A percentile compares a stretch with the other conserved stretches of the same genome.
Evolutionary conservation across 2,888 invertebrate species (phyloP).

Genomic region (Tillus elongatus): DNA sequence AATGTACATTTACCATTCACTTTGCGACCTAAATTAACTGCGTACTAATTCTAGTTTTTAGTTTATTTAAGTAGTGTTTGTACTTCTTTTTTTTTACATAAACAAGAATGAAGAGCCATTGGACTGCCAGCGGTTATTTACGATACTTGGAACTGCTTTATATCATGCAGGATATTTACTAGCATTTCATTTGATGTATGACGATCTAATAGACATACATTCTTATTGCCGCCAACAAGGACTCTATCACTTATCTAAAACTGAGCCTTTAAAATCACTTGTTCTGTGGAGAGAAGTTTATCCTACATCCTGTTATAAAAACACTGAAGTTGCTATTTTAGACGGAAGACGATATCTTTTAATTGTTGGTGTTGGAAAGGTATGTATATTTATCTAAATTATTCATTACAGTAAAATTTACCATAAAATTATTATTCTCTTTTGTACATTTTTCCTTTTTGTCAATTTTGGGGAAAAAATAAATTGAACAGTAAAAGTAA

Average conservation of each 20-base stretch:
- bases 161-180: constrained; percentile 60
- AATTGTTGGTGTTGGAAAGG: constrained; percentile 59
- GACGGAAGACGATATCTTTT: constrained; percentile 64
- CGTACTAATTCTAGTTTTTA: too few species aligned
- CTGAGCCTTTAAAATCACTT: constrained; percentile 59
- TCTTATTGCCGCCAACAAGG: constrained; percentile 67
- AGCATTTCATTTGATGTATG: constrained; percentile 66
- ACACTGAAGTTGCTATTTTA: constrained; percentile 41
- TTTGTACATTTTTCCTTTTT: too few species aligned
- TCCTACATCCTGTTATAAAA: constrained; percentile 42
- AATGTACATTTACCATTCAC: too few species aligned
- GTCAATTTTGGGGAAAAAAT: too few species aligned
- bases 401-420: too few species aligned
- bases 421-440: too few species aligned
- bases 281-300: constrained; percentile 71
- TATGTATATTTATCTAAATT: constrained; percentile 19
- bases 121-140: constrained; percentile 60
- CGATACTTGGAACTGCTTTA: constrained; percentile 46
- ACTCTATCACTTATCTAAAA: constrained; percentile 57
- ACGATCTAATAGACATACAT: constrained; percentile 66
- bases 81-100: too few species aligned
- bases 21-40: too few species aligned
- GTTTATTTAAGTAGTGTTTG: too few species aligned
- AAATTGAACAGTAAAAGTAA: too few species aligned
- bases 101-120: constrained; percentile 62